Percentiles rank a stretch among this genome's conserved stretches.
phyloP scores from a whole-genome alignment of 2,113 vertebrate species.

The Pandion haliaetus region DNA sequence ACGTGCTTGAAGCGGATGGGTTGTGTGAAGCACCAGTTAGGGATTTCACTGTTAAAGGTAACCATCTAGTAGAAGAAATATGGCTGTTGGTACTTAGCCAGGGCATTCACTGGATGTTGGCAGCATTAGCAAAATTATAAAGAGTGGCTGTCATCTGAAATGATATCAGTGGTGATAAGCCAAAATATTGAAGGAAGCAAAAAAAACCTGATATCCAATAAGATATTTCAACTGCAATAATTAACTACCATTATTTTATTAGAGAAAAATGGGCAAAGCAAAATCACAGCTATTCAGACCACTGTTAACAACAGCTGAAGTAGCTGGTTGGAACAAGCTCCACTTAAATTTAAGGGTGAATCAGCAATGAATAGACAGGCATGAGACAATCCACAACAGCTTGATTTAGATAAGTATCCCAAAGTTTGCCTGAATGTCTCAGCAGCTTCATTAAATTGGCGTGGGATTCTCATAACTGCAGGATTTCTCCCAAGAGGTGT shows the following conservation, averaged over 20 bases:
- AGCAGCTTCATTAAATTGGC: background rate
- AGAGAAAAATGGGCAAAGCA: background rate
- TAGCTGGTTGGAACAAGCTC: background rate
- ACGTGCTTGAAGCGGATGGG: background rate
- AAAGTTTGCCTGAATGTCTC: background rate
- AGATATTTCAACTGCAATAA: background rate
- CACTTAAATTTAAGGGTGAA: background rate
- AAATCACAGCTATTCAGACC: background rate
- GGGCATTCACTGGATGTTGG: background rate
- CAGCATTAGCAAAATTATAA: background rate
- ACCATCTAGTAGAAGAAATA: conserved; percentile 24
- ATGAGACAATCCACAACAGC: background rate
- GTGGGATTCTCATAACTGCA: background rate
- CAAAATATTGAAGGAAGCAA: background rate
- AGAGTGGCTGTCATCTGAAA: conserved; percentile 2
- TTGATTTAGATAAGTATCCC: background rate
- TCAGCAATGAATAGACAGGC: background rate
- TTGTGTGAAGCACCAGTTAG: background rate
- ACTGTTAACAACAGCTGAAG: background rate
- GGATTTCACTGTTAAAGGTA: background rate
- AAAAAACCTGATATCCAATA: background rate
- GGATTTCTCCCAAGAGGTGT: background rate
- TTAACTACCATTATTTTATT: background rate
- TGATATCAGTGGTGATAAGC: background rate
- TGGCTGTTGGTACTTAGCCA: background rate